Conservation (phyloP, 2,797 vertebrate species). For the Melanotaenia parkinsoni region DNA sequence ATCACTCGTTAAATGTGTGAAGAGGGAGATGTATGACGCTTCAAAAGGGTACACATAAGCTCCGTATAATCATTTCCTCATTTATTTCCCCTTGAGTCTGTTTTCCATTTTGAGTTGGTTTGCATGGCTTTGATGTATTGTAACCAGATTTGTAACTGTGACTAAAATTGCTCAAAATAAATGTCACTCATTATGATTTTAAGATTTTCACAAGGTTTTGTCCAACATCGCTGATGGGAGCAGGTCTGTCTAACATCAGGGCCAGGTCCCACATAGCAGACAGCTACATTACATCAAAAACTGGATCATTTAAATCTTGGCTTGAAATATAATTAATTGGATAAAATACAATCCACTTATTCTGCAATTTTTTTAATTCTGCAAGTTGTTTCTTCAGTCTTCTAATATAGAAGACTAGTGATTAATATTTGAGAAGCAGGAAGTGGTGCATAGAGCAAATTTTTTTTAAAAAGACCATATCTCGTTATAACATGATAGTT, state of each 20-base stretch:
- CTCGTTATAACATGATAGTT: no score
- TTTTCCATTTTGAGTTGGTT: conserved; percentile 45
- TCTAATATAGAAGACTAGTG: background rate
- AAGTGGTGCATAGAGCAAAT: background rate
- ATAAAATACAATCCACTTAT: no score
- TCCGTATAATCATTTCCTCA: conserved; percentile 53
- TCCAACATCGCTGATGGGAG: conserved; percentile 1
- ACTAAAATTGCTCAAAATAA: conserved; percentile 31
- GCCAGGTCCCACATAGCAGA: background rate
- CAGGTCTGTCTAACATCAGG: conserved; percentile 2
- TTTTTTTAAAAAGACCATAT: no score
- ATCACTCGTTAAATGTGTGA: conserved; percentile 26
- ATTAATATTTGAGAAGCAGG: background rate
- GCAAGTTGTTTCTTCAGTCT: background rate
- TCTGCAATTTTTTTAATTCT: no score
- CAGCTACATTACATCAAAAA: background rate
- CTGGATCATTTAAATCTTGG: background rate
- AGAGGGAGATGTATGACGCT: background rate
- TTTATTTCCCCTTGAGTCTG: conserved; percentile 36
- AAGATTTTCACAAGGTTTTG: conserved; percentile 11
- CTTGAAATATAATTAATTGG: no score
- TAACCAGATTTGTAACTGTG: conserved; percentile 27
- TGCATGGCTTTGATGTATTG: conserved; percentile 23
- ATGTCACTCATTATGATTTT: conserved; percentile 23
- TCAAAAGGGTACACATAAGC: conserved; percentile 21